These are phyloP conservation scores for Trypoxylus dichotomus DNA, from an alignment of 1,140 invertebrate species.

Conservation along the genomic window DNA sequence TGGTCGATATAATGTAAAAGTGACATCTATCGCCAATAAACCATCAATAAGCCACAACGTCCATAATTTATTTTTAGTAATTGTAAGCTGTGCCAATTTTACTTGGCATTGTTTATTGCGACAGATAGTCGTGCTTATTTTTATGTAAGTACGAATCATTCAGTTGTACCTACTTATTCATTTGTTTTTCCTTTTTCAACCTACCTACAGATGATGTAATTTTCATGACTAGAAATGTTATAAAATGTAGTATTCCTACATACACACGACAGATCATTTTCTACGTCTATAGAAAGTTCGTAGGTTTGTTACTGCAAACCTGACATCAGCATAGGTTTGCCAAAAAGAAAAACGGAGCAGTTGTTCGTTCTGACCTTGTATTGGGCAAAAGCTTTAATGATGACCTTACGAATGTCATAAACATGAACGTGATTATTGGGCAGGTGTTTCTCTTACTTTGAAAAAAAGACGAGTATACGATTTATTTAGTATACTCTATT, in stretches of 20 bases:
- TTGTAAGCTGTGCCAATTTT: background rate
- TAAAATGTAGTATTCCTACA: background rate
- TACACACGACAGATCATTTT: background rate
- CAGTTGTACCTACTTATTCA: background rate
- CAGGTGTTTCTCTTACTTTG: too few species aligned
- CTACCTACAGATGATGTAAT: background rate
- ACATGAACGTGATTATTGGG: too few species aligned
- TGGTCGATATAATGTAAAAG: background rate
- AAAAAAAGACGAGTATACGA: too few species aligned
- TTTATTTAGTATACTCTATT: too few species aligned
- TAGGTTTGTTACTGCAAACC: background rate
- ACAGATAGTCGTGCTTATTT: constrained; percentile 1
- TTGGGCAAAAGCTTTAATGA: background rate
- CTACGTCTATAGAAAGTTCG: background rate
- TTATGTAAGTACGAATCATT: background rate
- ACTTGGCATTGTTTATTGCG: background rate
- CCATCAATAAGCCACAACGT: background rate
- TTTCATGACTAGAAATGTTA: constrained; percentile 5
- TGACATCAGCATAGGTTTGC: background rate
- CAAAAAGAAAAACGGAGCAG: background rate
- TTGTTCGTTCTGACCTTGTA: background rate
- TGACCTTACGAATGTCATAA: too few species aligned
- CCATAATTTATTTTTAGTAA: background rate
- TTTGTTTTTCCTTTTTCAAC: background rate
- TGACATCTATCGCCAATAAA: background rate